Evolutionary conservation across 2,113 vertebrate genomes (phyloP).

Genomic region (Ictalurus furcatus): DNA sequence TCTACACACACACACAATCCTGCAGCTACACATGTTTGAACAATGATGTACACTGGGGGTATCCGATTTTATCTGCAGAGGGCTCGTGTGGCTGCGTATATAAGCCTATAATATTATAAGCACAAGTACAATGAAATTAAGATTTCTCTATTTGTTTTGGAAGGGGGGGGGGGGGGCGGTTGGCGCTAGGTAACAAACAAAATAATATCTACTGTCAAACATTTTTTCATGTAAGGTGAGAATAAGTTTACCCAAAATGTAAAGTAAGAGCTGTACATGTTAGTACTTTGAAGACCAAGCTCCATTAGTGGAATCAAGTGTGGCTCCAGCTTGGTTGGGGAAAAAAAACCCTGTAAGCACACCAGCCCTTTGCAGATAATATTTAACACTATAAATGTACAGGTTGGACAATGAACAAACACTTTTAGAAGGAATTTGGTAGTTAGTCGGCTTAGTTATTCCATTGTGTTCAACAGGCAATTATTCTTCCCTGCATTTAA

Average conservation of each 20-base stretch:
- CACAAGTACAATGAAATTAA: not conserved
- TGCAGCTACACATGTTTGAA: not conserved
- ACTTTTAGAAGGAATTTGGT: no score
- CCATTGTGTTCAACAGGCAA: slow-evolving; percentile 58
- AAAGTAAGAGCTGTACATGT: not conserved
- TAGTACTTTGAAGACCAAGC: not conserved
- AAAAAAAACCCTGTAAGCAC: not conserved
- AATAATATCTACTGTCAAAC: not conserved
- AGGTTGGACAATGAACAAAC: not conserved
- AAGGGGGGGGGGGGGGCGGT: not conserved
- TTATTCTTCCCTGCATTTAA: slow-evolving; percentile 58
- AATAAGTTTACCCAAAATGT: not conserved
- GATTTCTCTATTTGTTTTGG: not conserved
- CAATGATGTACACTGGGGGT: no score
- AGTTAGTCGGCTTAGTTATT: not conserved
- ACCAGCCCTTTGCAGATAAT: not conserved
- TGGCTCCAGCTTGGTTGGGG: not conserved
- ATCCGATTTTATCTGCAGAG: not conserved
- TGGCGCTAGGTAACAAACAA: not conserved
- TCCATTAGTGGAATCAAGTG: not conserved
- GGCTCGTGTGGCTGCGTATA: not conserved
- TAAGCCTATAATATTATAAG: not conserved
- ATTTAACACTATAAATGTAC: not conserved
- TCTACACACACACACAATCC: not conserved
- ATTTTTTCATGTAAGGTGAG: not conserved